A percentile compares a stretch with the other conserved stretches of the same genome.
phyloP scores from a whole-genome alignment of 2,113 vertebrate species.

The Protobothrops mucrosquamatus region DNA sequence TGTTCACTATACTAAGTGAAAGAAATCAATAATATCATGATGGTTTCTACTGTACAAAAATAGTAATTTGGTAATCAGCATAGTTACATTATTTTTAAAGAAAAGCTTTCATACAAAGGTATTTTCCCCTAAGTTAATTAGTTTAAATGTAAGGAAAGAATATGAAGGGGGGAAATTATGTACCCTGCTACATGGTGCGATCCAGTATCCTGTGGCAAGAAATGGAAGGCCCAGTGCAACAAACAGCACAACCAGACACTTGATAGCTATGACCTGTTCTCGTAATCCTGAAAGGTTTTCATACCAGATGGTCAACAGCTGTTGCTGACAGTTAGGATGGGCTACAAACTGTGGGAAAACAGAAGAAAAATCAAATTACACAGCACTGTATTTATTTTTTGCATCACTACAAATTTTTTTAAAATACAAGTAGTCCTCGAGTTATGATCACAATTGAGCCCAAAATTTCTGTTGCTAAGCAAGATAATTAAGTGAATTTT shows the following conservation, averaged over 20 bases:
- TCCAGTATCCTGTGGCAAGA: constrained; percentile 85
- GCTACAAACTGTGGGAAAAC: constrained; percentile 80
- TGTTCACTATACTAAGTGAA: neutral
- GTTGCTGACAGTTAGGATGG: constrained; percentile 90
- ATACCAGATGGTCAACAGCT: constrained; percentile 89
- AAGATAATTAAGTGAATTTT: neutral
- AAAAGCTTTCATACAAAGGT: constrained; percentile 7
- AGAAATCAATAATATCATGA: neutral
- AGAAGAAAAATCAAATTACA: constrained; percentile 18
- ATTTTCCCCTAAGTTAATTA: neutral
- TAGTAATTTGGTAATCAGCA: neutral
- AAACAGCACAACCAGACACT: constrained; percentile 86
- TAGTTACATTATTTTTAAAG: neutral
- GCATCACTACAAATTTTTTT: neutral
- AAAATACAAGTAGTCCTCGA: neutral
- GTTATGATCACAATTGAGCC: neutral
- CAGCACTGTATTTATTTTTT: neutral
- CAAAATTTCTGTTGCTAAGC: neutral
- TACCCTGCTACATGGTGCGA: constrained; percentile 90
- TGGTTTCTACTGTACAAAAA: neutral
- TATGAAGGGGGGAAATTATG: constrained; percentile 23
- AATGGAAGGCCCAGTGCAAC: constrained; percentile 84
- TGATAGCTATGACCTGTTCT: constrained; percentile 83
- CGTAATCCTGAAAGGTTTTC: constrained; percentile 86
- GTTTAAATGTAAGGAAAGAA: neutral